These are phyloP conservation scores for Poecilia gillii DNA, from an alignment of 2,797 vertebrate species.

Conservation along the genomic window DNA sequence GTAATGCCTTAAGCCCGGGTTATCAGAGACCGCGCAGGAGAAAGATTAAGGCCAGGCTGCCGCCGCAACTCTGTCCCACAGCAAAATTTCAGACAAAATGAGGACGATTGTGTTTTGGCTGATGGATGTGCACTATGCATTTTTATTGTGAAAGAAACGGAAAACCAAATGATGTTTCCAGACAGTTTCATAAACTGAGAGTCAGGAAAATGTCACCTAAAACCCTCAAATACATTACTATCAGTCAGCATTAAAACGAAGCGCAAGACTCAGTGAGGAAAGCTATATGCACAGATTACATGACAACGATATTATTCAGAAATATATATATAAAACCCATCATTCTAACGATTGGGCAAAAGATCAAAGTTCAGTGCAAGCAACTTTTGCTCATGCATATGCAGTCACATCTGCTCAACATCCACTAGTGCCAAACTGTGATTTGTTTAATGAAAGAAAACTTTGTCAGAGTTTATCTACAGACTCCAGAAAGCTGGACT, in stretches of 20 bases:
- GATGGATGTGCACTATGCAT: not conserved
- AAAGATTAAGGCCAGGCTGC: not conserved
- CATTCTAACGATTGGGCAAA: not conserved
- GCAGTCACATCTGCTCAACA: not conserved
- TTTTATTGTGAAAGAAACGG: not conserved
- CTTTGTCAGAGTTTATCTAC: not conserved
- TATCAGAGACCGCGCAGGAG: not conserved
- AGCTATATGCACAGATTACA: not conserved
- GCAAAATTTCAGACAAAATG: not conserved
- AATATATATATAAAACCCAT: not conserved
- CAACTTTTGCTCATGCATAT: not conserved
- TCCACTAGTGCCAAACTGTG: not conserved
- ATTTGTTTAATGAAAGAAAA: not conserved
- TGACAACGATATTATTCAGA: not conserved
- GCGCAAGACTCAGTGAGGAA: not conserved
- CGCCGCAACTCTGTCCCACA: not conserved
- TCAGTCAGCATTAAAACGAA: not conserved
- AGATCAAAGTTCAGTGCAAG: not conserved
- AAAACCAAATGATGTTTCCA: not conserved
- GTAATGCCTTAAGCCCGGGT: conserved; percentile 2
- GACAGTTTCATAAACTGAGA: not conserved
- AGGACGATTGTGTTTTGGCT: not conserved
- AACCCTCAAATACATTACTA: not conserved
- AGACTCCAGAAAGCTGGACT: not conserved
- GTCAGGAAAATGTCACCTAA: not conserved